Conservation (phyloP, 2,888 invertebrate genomes). For the Selenia dentaria region DNA sequence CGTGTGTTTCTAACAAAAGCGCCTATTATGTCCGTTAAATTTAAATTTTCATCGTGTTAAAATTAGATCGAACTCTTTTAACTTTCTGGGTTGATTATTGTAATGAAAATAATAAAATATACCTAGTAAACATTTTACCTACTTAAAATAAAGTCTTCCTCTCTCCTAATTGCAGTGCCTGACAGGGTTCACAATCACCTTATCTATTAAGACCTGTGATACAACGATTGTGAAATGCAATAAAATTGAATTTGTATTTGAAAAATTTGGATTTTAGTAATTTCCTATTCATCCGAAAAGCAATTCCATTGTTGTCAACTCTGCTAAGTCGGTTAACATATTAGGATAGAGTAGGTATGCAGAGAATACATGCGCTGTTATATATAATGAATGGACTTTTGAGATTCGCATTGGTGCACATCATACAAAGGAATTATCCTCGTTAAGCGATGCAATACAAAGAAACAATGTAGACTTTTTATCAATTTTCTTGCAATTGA, state of each 20-base stretch:
- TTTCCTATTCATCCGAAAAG: constrained; percentile 25
- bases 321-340: constrained; percentile 27
- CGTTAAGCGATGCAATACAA: constrained; percentile 42
- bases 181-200: no score
- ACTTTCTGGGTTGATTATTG: constrained; percentile 46
- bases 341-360: constrained; percentile 11
- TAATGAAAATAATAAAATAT: no score
- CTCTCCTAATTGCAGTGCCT: no score
- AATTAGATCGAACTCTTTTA: constrained; percentile 44
- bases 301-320: constrained; percentile 38
- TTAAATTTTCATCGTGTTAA: constrained; percentile 46
- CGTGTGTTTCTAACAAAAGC: constrained; percentile 52
- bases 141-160: no score
- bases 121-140: no score
- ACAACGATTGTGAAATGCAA: no score
- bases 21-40: constrained; percentile 44
- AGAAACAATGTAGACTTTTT: constrained; percentile 39
- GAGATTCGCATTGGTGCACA: constrained; percentile 55
- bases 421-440: constrained; percentile 60
- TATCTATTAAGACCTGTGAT: no score
- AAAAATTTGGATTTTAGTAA: constrained; percentile 22
- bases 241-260: no score
- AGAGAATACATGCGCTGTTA: constrained; percentile 21
- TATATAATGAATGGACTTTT: constrained; percentile 45
- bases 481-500: constrained; percentile 36